Evolutionary conservation across 2,888 invertebrate genomes (phyloP).

Genomic region (Tethea ocularis): DNA sequence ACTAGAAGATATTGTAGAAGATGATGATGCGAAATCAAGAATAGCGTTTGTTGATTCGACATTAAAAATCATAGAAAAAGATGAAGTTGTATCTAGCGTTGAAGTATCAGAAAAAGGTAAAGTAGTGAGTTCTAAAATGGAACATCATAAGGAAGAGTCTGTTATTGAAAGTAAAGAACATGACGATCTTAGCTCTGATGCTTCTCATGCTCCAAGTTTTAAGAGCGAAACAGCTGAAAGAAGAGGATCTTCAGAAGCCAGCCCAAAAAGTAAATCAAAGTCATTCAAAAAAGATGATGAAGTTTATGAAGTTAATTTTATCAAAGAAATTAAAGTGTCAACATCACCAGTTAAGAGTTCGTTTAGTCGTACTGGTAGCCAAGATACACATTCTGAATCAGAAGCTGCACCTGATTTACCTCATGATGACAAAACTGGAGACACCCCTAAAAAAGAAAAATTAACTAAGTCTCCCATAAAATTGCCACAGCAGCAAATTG

Average conservation of each 20-base stretch:
- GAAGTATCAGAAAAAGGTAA: slow-evolving; percentile 78
- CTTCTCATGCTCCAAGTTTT: slow-evolving; percentile 75
- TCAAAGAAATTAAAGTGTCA: slow-evolving; percentile 81
- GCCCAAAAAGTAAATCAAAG: slow-evolving; percentile 75
- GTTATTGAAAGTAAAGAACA: slow-evolving; percentile 79
- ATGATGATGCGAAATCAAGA: slow-evolving; percentile 66
- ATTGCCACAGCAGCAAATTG: slow-evolving; percentile 71
- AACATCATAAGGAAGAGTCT: slow-evolving; percentile 77
- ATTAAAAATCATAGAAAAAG: slow-evolving; percentile 74
- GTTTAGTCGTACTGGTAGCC: slow-evolving; percentile 81
- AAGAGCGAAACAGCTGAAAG: slow-evolving; percentile 71
- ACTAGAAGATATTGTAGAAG: slow-evolving; percentile 74
- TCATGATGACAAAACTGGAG: slow-evolving; percentile 69
- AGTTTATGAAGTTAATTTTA: slow-evolving; percentile 80
- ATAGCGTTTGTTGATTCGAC: slow-evolving; percentile 73
- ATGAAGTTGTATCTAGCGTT: slow-evolving; percentile 70
- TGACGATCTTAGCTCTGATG: slow-evolving; percentile 76
- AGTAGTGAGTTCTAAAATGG: slow-evolving; percentile 71
- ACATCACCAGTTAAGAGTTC: slow-evolving; percentile 78
- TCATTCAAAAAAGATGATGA: slow-evolving; percentile 79
- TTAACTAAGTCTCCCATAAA: slow-evolving; percentile 69
- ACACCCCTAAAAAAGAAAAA: slow-evolving; percentile 70
- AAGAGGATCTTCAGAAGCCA: slow-evolving; percentile 68
- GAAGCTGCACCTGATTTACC: slow-evolving; percentile 80
- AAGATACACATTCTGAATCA: slow-evolving; percentile 83